Evolutionary conservation across 2,113 vertebrate genomes (phyloP).

Genomic region (Heptranchias perlo): DNA sequence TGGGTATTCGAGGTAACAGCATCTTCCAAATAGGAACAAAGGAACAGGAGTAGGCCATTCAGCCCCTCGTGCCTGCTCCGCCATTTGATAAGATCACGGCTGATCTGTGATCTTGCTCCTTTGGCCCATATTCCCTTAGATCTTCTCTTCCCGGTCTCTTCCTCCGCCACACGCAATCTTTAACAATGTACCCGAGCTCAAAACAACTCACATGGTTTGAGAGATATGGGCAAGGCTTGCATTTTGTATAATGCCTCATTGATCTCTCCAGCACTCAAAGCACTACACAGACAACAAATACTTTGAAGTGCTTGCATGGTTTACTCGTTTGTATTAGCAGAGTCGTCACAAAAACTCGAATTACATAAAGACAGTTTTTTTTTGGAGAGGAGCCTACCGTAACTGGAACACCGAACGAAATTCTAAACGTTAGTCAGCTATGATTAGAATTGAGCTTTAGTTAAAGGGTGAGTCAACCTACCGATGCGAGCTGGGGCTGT

Average conservation of each 20-base stretch:
- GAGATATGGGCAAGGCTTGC: neutral
- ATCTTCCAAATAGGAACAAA: neutral
- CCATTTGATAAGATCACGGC: no score
- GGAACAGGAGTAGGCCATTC: no score
- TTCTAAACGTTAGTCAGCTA: neutral
- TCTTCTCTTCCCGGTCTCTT: neutral
- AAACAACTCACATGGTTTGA: neutral
- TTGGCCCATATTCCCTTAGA: no score
- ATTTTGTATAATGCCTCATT: neutral
- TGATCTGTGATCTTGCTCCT: no score
- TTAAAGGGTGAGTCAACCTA: constrained; percentile 51
- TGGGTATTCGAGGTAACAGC: neutral
- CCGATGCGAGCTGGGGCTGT: constrained; percentile 80
- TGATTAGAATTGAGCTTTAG: neutral
- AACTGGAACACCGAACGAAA: neutral
- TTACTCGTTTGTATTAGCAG: neutral
- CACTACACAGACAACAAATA: neutral
- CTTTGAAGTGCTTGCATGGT: neutral
- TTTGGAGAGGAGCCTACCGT: neutral
- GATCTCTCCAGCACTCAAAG: neutral
- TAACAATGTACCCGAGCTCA: neutral
- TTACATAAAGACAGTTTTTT: neutral
- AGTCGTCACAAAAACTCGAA: neutral
- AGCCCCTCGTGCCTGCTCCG: no score
- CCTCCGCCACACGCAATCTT: neutral